phyloP scores from a whole-genome alignment of 2,888 invertebrate species.

The Lasiommata megera region DNA sequence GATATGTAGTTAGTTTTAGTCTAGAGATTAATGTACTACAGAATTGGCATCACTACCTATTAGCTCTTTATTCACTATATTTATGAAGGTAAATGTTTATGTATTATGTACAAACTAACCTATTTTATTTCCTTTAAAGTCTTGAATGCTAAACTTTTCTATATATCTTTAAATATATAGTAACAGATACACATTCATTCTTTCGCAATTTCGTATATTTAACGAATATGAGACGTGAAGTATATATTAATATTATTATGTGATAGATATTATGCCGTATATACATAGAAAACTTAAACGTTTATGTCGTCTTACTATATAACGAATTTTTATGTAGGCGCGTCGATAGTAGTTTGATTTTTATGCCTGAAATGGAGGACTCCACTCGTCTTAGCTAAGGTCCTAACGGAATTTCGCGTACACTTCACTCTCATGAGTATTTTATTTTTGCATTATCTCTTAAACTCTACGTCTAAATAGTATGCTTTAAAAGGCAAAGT shows the following conservation, averaged over 20 bases:
- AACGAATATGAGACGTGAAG: neutral
- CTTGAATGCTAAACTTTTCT: neutral
- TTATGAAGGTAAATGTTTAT: neutral
- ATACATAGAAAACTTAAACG: conserved; percentile 17
- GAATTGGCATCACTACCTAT: too few species aligned
- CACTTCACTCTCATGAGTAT: too few species aligned
- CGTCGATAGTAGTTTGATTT: conserved; percentile 18
- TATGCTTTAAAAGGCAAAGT: too few species aligned
- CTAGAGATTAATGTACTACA: too few species aligned
- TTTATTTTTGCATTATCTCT: too few species aligned
- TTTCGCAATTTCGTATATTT: neutral
- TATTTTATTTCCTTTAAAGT: neutral
- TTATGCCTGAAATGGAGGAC: neutral
- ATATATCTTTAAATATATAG: neutral
- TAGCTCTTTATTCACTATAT: too few species aligned
- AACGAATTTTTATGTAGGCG: conserved; percentile 21
- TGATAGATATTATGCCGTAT: conserved; percentile 18
- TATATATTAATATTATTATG: conserved; percentile 9
- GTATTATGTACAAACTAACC: neutral
- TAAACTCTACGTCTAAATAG: too few species aligned
- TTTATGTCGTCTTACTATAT: conserved; percentile 27
- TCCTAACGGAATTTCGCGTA: too few species aligned
- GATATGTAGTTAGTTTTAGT: too few species aligned
- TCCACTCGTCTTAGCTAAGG: too few species aligned
- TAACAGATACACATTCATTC: neutral